These are phyloP conservation scores for Tenthredo amoena DNA, from an alignment of 2,888 invertebrate species.

Conservation along the genomic window DNA sequence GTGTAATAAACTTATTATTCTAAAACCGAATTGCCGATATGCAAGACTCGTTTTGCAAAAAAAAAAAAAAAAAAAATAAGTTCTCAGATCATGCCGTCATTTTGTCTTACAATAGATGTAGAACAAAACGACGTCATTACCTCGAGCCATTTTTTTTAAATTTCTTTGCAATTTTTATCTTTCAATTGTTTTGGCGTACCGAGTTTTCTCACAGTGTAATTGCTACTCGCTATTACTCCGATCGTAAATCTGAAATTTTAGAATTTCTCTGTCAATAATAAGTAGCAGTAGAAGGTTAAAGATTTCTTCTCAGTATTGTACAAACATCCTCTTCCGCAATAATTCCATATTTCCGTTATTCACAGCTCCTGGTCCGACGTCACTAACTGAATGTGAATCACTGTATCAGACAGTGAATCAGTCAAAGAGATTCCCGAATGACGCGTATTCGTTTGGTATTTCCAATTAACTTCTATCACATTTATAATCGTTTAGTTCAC, in stretches of 20 bases:
- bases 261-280: not conserved
- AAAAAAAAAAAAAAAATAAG: not conserved
- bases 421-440: constrained; percentile 15
- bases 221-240: not conserved
- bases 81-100: not conserved
- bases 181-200: not conserved
- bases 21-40: not conserved
- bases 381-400: not conserved
- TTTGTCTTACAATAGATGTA: not conserved
- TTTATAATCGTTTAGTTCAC: not conserved
- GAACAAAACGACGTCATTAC: not conserved
- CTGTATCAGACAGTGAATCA: not conserved
- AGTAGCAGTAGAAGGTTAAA: not conserved
- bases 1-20: not conserved
- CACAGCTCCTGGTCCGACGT: not conserved
- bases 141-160: not conserved
- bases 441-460: not conserved
- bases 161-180: not conserved
- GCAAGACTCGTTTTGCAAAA: not conserved
- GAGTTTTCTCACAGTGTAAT: not conserved
- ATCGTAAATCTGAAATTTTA: not conserved
- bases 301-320: not conserved
- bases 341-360: not conserved
- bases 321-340: not conserved
- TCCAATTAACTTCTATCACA: not conserved